Conservation (phyloP, 2,113 vertebrate species). For the Mormyrus lacerda region DNA sequence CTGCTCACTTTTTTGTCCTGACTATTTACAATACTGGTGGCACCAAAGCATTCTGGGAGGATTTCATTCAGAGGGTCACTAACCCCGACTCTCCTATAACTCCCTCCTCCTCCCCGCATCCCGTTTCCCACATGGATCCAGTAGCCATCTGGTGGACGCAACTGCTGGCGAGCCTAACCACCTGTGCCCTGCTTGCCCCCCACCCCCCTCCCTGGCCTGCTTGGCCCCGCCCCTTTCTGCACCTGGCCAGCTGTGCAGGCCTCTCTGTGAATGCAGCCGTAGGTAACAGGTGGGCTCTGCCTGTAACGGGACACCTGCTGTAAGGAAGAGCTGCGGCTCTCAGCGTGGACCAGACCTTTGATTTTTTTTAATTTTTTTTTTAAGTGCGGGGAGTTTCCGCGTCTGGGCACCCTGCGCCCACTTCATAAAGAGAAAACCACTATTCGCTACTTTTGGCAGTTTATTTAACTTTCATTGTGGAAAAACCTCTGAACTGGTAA, state of each 20-base stretch:
- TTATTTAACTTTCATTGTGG: not conserved
- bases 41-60: not conserved
- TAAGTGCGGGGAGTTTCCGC: not conserved
- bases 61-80: not conserved
- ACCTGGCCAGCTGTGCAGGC: slow-evolving; percentile 32
- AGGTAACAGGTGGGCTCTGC: slow-evolving; percentile 32
- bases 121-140: not conserved
- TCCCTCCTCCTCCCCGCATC: not conserved
- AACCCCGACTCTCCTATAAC: slow-evolving; percentile 13
- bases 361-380: slow-evolving; percentile 11
- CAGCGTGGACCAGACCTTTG: not conserved
- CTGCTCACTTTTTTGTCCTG: not conserved
- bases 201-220: not conserved
- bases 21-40: not conserved
- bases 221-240: not conserved
- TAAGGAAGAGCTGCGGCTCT: not conserved
- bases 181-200: not conserved
- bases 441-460: not conserved
- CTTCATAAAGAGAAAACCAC: not conserved
- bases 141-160: slow-evolving; percentile 19
- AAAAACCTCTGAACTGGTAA: not conserved
- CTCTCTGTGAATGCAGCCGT: not conserved
- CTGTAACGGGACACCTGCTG: slow-evolving; percentile 29
- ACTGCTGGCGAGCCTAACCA: slow-evolving; percentile 8
- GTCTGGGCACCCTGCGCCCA: not conserved